Evolutionary conservation across 23 tunicate genomes (phyloP).

Genomic region (Phallusia fumigata): DNA sequence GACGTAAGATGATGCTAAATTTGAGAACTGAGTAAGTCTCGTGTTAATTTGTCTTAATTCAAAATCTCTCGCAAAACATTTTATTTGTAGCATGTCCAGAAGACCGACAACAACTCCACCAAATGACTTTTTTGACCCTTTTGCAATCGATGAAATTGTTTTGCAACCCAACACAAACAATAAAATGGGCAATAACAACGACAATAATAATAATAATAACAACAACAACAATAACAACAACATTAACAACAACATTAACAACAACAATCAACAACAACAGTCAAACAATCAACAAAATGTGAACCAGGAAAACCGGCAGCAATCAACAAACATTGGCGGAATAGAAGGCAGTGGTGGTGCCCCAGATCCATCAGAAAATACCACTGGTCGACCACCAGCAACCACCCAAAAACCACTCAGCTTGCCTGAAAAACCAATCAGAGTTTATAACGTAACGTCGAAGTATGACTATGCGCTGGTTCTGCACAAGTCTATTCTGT

Average conservation of each 20-base stretch:
- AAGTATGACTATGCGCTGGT: slow-evolving; percentile 55
- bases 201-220: slow-evolving; percentile 18
- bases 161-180: not conserved
- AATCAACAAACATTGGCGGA: not conserved
- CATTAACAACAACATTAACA: not conserved
- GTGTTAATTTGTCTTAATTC: too few species aligned
- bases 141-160: not conserved
- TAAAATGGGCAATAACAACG: not conserved
- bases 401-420: not conserved
- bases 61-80: too few species aligned
- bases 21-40: too few species aligned
- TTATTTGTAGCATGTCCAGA: not conserved
- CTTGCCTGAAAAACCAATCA: not conserved
- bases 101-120: not conserved
- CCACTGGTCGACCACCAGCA: not conserved
- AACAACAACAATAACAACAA: not conserved
- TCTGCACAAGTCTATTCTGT: slow-evolving; percentile 73
- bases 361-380: not conserved
- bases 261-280: not conserved
- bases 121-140: not conserved
- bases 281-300: not conserved
- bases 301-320: not conserved
- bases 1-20: too few species aligned
- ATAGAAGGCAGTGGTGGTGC: not conserved
- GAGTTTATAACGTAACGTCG: slow-evolving; percentile 10